A percentile compares a stretch with the other conserved stretches of the same genome.
phyloP scores from a whole-genome alignment of 2,888 invertebrate species.

The Lepidonotus clava region DNA sequence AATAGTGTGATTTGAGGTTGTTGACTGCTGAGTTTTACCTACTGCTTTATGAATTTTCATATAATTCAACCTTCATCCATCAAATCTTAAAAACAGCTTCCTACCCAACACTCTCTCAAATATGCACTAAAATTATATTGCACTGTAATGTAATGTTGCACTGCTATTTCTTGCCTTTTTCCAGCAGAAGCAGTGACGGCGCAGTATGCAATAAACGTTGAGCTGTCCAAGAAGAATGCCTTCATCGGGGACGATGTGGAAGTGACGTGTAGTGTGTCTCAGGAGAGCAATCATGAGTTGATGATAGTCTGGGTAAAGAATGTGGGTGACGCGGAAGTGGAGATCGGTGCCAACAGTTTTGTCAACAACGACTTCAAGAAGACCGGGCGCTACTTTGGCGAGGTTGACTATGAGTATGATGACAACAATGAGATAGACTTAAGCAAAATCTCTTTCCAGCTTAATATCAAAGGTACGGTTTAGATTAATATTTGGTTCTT shows the following conservation, averaged over 20 bases:
- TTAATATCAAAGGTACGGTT: constrained; percentile 51
- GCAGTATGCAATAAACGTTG: constrained; percentile 41
- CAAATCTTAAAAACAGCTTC: too few species aligned
- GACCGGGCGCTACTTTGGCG: constrained; percentile 46
- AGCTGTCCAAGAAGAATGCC: constrained; percentile 5
- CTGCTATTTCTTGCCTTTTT: too few species aligned
- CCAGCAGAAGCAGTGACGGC: constrained; percentile 12
- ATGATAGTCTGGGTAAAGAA: constrained; percentile 59
- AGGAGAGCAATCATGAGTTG: too few species aligned
- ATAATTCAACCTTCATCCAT: too few species aligned
- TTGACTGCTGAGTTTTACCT: too few species aligned
- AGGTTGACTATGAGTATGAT: constrained; percentile 45
- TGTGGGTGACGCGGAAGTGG: constrained; percentile 53
- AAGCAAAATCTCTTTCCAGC: constrained; percentile 21
- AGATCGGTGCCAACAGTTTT: constrained; percentile 60
- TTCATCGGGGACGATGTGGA: constrained; percentile 48
- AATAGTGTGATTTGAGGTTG: too few species aligned
- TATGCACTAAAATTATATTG: too few species aligned
- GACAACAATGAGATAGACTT: constrained; percentile 20
- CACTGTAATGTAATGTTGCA: too few species aligned
- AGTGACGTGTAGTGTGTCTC: constrained; percentile 61
- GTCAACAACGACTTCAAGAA: constrained; percentile 59
- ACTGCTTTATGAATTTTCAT: too few species aligned
- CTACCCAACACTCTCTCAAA: too few species aligned
- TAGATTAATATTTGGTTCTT: too few species aligned